These are phyloP conservation scores for Chymomyza procnemis DNA, from an alignment of 2,888 invertebrate genomes.

Conservation along the genomic window DNA sequence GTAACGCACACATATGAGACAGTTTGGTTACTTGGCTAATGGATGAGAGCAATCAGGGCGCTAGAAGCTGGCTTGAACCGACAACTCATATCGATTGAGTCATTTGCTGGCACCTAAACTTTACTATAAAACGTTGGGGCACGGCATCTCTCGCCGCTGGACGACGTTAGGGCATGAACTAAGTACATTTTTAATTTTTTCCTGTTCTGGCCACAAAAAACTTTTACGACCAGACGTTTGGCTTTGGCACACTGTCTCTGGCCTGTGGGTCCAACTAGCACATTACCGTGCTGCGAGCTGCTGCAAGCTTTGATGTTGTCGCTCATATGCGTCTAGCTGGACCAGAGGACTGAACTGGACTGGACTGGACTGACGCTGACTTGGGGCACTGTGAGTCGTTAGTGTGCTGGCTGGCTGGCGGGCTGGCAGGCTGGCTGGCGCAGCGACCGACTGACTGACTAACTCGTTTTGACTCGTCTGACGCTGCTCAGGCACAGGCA, in stretches of 20 bases:
- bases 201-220: constrained; percentile 44
- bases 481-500: too few relatives aligned
- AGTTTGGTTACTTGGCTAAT: background rate
- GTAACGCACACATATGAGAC: background rate
- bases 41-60: constrained; percentile 3
- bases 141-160: background rate
- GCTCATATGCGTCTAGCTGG: constrained; percentile 4
- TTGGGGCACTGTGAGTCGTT: background rate
- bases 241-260: background rate
- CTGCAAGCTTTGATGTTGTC: constrained; percentile 58
- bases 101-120: constrained; percentile 27
- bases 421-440: background rate
- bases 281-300: constrained; percentile 14
- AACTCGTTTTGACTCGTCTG: background rate
- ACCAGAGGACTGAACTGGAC: too few relatives aligned
- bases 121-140: background rate
- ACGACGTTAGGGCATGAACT: constrained; percentile 1
- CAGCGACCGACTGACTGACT: background rate
- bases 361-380: background rate
- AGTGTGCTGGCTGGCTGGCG: background rate
- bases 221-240: background rate
- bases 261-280: background rate
- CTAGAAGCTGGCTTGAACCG: background rate
- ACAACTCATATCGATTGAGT: background rate
- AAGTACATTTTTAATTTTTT: constrained; percentile 47